A percentile compares a stretch with the other conserved stretches of the same genome.
Evolutionary conservation across 1,140 invertebrate species (phyloP).

Genomic region (Olivierus martensii): DNA sequence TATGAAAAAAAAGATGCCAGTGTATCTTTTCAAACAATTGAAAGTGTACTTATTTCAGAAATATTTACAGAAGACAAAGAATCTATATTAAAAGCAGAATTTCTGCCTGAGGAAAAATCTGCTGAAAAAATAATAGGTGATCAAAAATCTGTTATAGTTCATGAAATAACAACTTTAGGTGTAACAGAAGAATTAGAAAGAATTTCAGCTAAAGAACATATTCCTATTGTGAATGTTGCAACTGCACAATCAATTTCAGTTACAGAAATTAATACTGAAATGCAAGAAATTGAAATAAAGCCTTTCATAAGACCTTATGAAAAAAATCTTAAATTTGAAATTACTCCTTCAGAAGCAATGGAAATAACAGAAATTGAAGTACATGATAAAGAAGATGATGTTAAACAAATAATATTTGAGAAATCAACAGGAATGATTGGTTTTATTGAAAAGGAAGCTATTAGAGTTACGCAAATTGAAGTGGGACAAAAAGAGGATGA

Average conservation of each 20-base stretch:
- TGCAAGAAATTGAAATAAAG: slow-evolving; percentile 1
- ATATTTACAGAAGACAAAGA: too few relatives aligned
- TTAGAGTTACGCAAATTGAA: too few relatives aligned
- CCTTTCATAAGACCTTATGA: not conserved
- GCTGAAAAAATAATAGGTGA: not conserved
- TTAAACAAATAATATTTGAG: not conserved
- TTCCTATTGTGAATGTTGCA: slow-evolving; percentile 6
- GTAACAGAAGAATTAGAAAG: not conserved
- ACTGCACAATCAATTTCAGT: slow-evolving; percentile 4
- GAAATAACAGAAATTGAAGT: slow-evolving; percentile 18
- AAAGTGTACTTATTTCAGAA: not conserved
- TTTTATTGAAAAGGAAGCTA: too few relatives aligned
- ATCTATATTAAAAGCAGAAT: too few relatives aligned
- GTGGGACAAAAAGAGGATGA: not conserved
- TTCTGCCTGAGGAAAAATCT: not conserved
- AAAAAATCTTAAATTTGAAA: not conserved
- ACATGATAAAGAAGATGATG: slow-evolving; percentile 16
- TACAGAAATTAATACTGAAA: slow-evolving; percentile 5
- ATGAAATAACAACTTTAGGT: slow-evolving; percentile 1
- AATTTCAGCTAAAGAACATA: not conserved
- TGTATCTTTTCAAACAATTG: not conserved
- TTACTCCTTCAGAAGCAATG: slow-evolving; percentile 17
- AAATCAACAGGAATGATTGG: too few relatives aligned
- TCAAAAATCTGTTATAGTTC: slow-evolving; percentile 5
- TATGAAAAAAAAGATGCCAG: not conserved